Base-by-base conservation (phyloP, 2,797 vertebrate species). In the Cirrhinus molitorella region DNA sequence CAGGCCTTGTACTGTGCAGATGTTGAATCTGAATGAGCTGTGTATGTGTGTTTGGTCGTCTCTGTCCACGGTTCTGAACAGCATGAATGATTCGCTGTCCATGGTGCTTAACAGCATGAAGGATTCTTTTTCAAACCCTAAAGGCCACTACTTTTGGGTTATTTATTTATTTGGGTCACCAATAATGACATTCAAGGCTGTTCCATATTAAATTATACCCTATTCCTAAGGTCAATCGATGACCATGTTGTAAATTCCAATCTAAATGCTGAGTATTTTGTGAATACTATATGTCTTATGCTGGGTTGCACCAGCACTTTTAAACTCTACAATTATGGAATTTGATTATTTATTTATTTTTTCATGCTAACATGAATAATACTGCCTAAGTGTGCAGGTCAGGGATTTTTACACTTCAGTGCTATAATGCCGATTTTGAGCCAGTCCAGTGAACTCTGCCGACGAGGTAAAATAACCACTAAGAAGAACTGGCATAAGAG, bases 391-490 rank as follows among this genome's bases (percentile, higher is more conserved):
- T n/a, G 47, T 40, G 40, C 71, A 68, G 61, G 77, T 80, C 59
- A 75, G 53, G 61, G 51, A 72, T 55, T 80, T 85, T 68, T 17
- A 43, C 70, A 75, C 49, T 75, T 37, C 40, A 80, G 47, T 81
- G 51, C 67, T 51, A 63, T 63, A 57, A 67, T 61, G 83, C 13
- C 13, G 49, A 80, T 68, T 73, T 76, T 55, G 51, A 75, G 71
- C 43, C 71, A 61, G 59, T 81, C 45, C 49, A 11, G 9, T 59
- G 47, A 68, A 67, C 65, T 10, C 37, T 70, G 65, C 79, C 53
- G 51, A 70, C 5, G 37, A 5, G 17, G 63, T 43, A 23, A 57
- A 80, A 80, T 45, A 37, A 37, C 13, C 8, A 40, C 40, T 23
- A 21, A 51, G 63, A 67, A 17, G n/a, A 70, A 67, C 21, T 11